phyloP scores from a whole-genome alignment of 2,113 vertebrate species.

The Ophthalmolycus amberensis region DNA sequence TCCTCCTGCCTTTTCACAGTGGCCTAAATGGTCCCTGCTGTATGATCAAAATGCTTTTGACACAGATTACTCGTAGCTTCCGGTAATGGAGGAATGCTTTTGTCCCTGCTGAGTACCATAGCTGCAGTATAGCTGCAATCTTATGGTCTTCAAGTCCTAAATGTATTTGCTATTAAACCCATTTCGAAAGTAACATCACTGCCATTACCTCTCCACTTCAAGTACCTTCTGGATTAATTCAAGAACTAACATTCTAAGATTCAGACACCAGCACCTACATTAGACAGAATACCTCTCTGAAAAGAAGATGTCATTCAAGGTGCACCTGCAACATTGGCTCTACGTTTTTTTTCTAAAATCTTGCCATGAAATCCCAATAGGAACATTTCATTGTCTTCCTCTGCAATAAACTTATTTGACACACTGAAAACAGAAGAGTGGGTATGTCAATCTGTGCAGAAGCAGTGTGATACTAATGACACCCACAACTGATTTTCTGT shows the following conservation, averaged over 20 bases:
- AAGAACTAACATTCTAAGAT: neutral
- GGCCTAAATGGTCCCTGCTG: slow-evolving; percentile 22
- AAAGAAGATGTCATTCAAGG: slow-evolving; percentile 30
- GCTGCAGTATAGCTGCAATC: neutral
- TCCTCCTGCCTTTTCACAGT: slow-evolving; percentile 20
- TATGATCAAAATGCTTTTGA: slow-evolving; percentile 56
- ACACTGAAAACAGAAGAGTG: slow-evolving; percentile 33
- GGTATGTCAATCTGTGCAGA: slow-evolving; percentile 38
- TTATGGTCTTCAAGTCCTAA: neutral
- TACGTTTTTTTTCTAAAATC: slow-evolving; percentile 14
- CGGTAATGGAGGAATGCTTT: slow-evolving; percentile 35
- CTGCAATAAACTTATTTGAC: slow-evolving; percentile 43
- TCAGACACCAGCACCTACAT: neutral
- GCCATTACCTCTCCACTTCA: slow-evolving; percentile 6
- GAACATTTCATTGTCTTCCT: slow-evolving; percentile 33
- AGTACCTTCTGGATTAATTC: slow-evolving; percentile 17
- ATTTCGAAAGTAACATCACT: slow-evolving; percentile 19
- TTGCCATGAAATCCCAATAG: slow-evolving; percentile 36
- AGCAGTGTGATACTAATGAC: slow-evolving; percentile 31
- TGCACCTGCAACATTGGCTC: neutral
- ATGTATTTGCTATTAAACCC: slow-evolving; percentile 14
- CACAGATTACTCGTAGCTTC: slow-evolving; percentile 32
- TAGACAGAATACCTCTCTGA: slow-evolving; percentile 1
- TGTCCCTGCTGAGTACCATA: slow-evolving; percentile 23
- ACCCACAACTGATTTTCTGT: slow-evolving; percentile 43